A percentile compares a stretch with the other conserved stretches of the same genome.
Evolutionary conservation across 2,113 vertebrate genomes (phyloP).

Genomic region (Neodontobutis hainanensis): DNA sequence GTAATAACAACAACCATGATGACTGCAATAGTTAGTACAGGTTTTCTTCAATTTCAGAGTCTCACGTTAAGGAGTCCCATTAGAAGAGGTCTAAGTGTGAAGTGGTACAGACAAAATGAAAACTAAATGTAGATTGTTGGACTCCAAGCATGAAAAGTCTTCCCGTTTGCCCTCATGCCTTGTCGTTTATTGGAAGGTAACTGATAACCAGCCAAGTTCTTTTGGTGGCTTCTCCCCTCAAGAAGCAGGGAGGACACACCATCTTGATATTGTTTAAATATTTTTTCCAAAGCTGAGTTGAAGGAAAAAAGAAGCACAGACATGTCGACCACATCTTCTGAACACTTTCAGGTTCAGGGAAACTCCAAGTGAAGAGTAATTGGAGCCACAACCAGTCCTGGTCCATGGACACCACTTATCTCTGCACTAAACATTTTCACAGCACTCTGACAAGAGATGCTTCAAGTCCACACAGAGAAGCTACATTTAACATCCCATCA

Average conservation of each 20-base stretch:
- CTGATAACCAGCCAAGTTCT: conserved; percentile 51
- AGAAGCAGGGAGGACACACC: conserved; percentile 45
- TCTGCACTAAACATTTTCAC: conserved; percentile 27
- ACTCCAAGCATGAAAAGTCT: conserved; percentile 43
- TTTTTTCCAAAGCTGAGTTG: conserved; percentile 61
- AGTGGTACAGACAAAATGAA: conserved; percentile 49
- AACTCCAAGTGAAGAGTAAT: conserved; percentile 58
- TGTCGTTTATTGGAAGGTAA: conserved; percentile 60
- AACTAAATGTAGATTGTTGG: conserved; percentile 47
- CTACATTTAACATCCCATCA: conserved; percentile 58
- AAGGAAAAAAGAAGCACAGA: conserved; percentile 73
- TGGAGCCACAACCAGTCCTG: conserved; percentile 63
- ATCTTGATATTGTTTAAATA: conserved; percentile 32
- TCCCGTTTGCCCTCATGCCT: conserved; percentile 53
- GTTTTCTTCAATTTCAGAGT: conserved; percentile 26
- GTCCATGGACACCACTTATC: conserved; percentile 45
- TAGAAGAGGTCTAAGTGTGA: conserved; percentile 49
- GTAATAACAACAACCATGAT: conserved; percentile 47
- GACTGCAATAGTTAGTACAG: conserved; percentile 23
- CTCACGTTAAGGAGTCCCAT: conserved; percentile 44
- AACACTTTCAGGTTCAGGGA: conserved; percentile 55
- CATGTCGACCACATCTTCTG: conserved; percentile 70
- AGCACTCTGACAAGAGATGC: conserved; percentile 52
- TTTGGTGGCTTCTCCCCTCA: conserved; percentile 30
- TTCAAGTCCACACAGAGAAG: conserved; percentile 66